These are phyloP conservation scores for Mustela lutreola DNA, from an alignment of 2,113 vertebrate genomes.

Conservation along the genomic window DNA sequence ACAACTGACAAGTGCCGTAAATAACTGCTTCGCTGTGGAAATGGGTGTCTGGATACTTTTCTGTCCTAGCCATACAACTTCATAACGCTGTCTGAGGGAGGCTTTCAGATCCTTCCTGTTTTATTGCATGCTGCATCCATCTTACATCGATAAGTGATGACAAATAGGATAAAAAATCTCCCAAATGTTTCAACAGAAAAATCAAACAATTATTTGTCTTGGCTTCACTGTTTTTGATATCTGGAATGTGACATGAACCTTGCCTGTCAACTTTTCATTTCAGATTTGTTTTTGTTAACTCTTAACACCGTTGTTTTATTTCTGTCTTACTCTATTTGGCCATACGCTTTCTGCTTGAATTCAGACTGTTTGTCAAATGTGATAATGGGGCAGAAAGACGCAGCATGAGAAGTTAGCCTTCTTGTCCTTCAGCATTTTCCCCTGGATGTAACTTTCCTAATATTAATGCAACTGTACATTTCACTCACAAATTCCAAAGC, in stretches of 20 bases:
- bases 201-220: conserved; percentile 58
- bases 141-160: conserved; percentile 68
- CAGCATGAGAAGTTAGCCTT: conserved; percentile 71
- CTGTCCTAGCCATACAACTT: background rate
- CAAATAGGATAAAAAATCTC: conserved; percentile 26
- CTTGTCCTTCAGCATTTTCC: conserved; percentile 76
- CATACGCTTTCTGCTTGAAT: conserved; percentile 76
- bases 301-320: background rate
- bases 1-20: conserved; percentile 1
- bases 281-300: conserved; percentile 66
- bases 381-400: conserved; percentile 75
- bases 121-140: conserved; percentile 38
- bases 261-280: conserved; percentile 64
- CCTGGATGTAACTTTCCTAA: conserved; percentile 79
- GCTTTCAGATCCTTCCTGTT: background rate
- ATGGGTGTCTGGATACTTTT: background rate
- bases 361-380: conserved; percentile 83
- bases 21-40: conserved; percentile 27
- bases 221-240: conserved; percentile 34
- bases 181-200: conserved; percentile 63
- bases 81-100: conserved; percentile 45
- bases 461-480: conserved; percentile 82
- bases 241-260: conserved; percentile 46
- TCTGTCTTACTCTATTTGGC: conserved; percentile 73
- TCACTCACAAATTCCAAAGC: conserved; percentile 82